Evolutionary conservation across 2,888 invertebrate species (phyloP).

Genomic region (Drosophila mimica): DNA sequence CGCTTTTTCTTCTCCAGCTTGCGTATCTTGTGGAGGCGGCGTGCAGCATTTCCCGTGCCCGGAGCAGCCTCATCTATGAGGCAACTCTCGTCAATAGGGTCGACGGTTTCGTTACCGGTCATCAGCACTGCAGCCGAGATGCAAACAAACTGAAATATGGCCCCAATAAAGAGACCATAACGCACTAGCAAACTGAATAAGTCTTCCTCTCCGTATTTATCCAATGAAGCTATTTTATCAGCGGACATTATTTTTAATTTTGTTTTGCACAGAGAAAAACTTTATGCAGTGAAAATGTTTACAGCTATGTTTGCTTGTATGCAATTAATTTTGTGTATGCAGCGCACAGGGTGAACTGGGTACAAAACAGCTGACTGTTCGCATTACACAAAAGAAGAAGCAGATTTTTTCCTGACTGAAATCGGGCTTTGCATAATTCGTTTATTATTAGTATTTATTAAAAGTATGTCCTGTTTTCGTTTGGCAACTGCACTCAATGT

Average conservation of each 20-base stretch:
- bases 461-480: conserved; percentile 73
- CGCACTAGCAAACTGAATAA: conserved; percentile 90
- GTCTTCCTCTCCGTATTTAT: conserved; percentile 86
- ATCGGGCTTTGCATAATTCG: conserved; percentile 69
- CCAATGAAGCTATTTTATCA: conserved; percentile 66
- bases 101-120: conserved; percentile 83
- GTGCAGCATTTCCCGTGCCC: conserved; percentile 51
- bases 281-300: neutral
- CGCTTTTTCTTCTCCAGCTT: conserved; percentile 83
- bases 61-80: conserved; percentile 29
- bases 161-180: conserved; percentile 93
- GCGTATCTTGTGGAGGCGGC: conserved; percentile 83
- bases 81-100: conserved; percentile 43
- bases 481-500: conserved; percentile 45
- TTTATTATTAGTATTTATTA: conserved; percentile 35
- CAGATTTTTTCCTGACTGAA: conserved; percentile 23
- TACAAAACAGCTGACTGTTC: conserved; percentile 31
- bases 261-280: neutral
- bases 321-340: conserved; percentile 29
- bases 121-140: conserved; percentile 92
- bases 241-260: conserved; percentile 59
- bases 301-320: neutral
- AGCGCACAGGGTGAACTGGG: conserved; percentile 24
- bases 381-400: conserved; percentile 22
- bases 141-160: conserved; percentile 94